phyloP scores from a whole-genome alignment of 2,797 vertebrate genomes.

The Margarornis squamiger region DNA sequence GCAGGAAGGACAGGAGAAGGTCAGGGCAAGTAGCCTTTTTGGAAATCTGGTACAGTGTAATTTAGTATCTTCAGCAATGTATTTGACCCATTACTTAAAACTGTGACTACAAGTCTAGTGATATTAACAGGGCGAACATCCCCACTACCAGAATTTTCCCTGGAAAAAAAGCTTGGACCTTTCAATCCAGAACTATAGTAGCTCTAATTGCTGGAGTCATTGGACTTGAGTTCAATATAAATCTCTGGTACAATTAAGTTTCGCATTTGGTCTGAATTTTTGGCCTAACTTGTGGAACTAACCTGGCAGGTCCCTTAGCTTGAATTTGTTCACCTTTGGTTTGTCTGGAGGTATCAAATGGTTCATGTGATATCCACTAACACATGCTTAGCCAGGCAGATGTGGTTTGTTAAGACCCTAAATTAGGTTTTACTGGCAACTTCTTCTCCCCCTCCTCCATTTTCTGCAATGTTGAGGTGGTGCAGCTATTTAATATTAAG shows the following conservation, averaged over 20 bases:
- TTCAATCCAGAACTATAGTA: neutral
- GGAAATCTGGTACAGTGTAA: neutral
- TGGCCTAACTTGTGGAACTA: neutral
- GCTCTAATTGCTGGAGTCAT: neutral
- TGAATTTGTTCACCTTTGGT: neutral
- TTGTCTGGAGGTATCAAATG: neutral
- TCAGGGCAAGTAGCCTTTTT: neutral
- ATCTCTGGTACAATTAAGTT: neutral
- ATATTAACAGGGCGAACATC: neutral
- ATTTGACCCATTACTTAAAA: neutral
- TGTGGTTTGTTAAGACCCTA: neutral
- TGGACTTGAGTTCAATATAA: neutral
- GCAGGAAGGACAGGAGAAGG: neutral
- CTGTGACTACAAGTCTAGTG: neutral
- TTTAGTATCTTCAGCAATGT: neutral
- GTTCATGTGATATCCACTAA: neutral
- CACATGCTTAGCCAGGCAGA: neutral
- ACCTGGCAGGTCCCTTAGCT: neutral
- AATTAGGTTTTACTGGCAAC: neutral
- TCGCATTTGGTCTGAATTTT: neutral
- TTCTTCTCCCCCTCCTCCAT: neutral
- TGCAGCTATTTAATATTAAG: constrained; percentile 39
- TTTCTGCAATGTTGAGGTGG: neutral
- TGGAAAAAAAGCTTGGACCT: neutral
- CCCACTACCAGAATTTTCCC: neutral